Conservation (phyloP, 2,797 vertebrate genomes). For the Enoplosus armatus region DNA sequence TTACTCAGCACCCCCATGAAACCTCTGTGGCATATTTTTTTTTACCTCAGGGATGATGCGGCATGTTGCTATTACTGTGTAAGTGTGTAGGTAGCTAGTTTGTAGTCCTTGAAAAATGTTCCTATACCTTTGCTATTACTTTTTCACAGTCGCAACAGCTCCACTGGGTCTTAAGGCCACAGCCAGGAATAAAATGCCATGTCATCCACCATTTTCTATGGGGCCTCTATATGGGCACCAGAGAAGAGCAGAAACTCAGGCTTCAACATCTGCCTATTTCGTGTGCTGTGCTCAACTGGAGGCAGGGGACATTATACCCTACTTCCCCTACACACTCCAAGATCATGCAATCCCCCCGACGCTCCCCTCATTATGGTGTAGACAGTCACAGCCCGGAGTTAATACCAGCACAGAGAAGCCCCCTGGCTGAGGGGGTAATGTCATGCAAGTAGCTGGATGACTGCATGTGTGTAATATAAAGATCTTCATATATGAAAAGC, state of each 20-base stretch:
- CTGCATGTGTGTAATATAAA: constrained; percentile 17
- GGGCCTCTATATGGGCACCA: constrained; percentile 17
- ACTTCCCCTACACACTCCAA: constrained; percentile 1
- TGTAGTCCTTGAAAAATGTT: constrained; percentile 27
- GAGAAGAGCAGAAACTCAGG: constrained; percentile 8
- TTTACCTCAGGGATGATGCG: constrained; percentile 4
- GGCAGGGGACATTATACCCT: constrained; percentile 22
- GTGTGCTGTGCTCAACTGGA: constrained; percentile 29
- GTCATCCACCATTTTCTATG: constrained; percentile 33
- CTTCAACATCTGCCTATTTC: constrained; percentile 26
- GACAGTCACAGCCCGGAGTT: constrained; percentile 46
- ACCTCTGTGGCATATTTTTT: constrained; percentile 26
- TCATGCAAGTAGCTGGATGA: constrained; percentile 20
- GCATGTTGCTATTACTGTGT: not conserved
- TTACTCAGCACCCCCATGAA: constrained; percentile 15
- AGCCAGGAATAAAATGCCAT: constrained; percentile 26
- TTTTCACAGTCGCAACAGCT: constrained; percentile 3
- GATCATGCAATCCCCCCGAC: constrained; percentile 42
- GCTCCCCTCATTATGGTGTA: constrained; percentile 54
- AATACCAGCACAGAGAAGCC: constrained; percentile 40
- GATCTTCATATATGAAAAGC: constrained; percentile 1
- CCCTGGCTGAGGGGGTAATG: constrained; percentile 30
- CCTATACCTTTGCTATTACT: constrained; percentile 17
- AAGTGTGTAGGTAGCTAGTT: constrained; percentile 3
- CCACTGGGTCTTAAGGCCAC: constrained; percentile 7